Conservation (phyloP, 2,888 invertebrate genomes). For the Volucella bombylans region DNA sequence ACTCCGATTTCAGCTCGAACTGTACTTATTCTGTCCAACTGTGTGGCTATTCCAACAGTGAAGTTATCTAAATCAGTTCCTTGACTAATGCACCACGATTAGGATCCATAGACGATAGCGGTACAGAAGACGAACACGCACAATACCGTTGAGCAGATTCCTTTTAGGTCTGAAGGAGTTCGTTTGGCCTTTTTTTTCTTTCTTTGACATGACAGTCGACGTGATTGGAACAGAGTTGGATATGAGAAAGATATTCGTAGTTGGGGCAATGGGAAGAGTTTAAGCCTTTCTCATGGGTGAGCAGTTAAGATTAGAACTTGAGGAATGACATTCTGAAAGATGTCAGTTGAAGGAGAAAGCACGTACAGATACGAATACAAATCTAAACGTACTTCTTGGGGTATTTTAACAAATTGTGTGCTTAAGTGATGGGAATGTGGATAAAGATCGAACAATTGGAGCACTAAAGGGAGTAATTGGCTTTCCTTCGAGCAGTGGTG, state of each 20-base stretch:
- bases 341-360: slow-evolving; percentile 11
- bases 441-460: slow-evolving; percentile 57
- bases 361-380: background rate
- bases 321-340: slow-evolving; percentile 10
- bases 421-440: slow-evolving; percentile 66
- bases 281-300: slow-evolving; percentile 69
- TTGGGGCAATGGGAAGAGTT: slow-evolving; percentile 62
- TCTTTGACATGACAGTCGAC: slow-evolving; percentile 59
- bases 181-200: background rate
- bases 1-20: slow-evolving; percentile 10
- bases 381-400: slow-evolving; percentile 9
- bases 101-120: slow-evolving; percentile 71
- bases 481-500: slow-evolving; percentile 17
- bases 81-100: slow-evolving; percentile 72
- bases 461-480: slow-evolving; percentile 30
- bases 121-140: slow-evolving; percentile 70
- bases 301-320: slow-evolving; percentile 42
- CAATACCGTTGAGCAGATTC: slow-evolving; percentile 71
- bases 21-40: slow-evolving; percentile 34
- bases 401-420: slow-evolving; percentile 69
- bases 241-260: slow-evolving; percentile 55
- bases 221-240: slow-evolving; percentile 63
- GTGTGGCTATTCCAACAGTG: slow-evolving; percentile 12
- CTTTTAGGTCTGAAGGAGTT: slow-evolving; percentile 43
- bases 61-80: slow-evolving; percentile 72